Evolutionary conservation across 2,888 invertebrate genomes (phyloP).

Genomic region (Chrysotoxum bicinctum): DNA sequence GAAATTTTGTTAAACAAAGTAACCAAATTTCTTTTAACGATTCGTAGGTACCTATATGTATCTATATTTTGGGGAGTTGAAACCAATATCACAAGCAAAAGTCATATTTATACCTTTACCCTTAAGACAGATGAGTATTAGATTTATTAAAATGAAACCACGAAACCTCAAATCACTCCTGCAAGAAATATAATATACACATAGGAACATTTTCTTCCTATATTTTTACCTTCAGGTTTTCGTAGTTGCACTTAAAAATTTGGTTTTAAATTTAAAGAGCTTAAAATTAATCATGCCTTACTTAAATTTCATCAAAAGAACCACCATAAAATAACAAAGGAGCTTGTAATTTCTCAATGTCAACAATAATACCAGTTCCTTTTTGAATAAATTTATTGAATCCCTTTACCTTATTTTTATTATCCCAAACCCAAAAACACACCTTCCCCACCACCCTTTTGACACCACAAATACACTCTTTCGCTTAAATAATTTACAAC

Average conservation of each 20-base stretch:
- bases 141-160: not conserved
- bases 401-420: conserved; percentile 13
- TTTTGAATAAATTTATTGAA: conserved; percentile 15
- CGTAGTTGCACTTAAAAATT: not conserved
- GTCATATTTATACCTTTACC: too few species aligned
- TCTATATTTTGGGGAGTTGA: too few species aligned
- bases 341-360: conserved; percentile 17
- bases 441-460: not conserved
- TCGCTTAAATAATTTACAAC: conserved; percentile 16
- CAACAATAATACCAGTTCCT: not conserved
- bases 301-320: conserved; percentile 10
- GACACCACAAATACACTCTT: not conserved
- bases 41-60: too few species aligned
- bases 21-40: too few species aligned
- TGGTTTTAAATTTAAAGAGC: not conserved
- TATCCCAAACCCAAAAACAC: not conserved
- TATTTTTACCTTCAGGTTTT: not conserved
- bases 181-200: not conserved
- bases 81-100: too few species aligned
- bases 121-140: too few species aligned
- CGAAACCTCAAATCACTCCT: not conserved
- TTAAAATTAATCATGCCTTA: conserved; percentile 6
- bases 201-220: too few species aligned
- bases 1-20: too few species aligned
- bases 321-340: not conserved